Percentiles rank a stretch among this genome's conserved stretches.
Evolutionary conservation across 1,140 invertebrate genomes (phyloP).

Genomic region (Bombus terrestris): DNA sequence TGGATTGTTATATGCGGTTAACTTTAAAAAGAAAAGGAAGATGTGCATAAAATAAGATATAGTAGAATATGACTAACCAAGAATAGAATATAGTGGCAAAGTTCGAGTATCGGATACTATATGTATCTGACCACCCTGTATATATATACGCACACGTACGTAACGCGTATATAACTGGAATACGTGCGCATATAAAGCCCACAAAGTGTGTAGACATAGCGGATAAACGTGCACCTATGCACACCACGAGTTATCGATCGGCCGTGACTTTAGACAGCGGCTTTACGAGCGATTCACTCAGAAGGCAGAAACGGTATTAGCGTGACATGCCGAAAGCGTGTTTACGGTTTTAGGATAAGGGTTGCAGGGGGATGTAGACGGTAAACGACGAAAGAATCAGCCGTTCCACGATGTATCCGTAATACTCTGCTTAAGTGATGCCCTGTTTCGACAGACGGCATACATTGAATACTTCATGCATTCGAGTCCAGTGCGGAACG

Average conservation of each 20-base stretch:
- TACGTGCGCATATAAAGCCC: neutral
- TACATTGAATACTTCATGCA: slow-evolving; percentile 75
- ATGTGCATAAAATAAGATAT: no score
- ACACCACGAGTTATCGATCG: slow-evolving; percentile 56
- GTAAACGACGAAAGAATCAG: slow-evolving; percentile 34
- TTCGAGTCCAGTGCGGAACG: slow-evolving; percentile 51
- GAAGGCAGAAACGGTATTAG: slow-evolving; percentile 35
- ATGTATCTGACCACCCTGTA: no score
- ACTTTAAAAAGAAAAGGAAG: no score
- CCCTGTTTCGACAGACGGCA: slow-evolving; percentile 65
- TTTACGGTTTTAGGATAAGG: neutral
- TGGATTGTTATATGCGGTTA: no score
- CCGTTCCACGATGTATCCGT: slow-evolving; percentile 9
- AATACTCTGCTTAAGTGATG: slow-evolving; percentile 66
- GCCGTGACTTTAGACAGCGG: slow-evolving; percentile 46
- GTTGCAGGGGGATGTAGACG: neutral
- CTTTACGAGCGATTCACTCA: slow-evolving; percentile 51
- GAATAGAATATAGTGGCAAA: no score
- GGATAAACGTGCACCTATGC: slow-evolving; percentile 30
- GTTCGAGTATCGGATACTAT: no score
- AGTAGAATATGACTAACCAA: no score
- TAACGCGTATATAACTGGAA: neutral
- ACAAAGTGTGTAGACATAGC: slow-evolving; percentile 7
- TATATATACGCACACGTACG: neutral
- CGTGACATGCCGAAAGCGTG: slow-evolving; percentile 46